Evolutionary conservation across 2,797 vertebrate species (phyloP), one percentile per base, ranked within the genome.

Genomic region (Artibeus jamaicensis): DNA sequence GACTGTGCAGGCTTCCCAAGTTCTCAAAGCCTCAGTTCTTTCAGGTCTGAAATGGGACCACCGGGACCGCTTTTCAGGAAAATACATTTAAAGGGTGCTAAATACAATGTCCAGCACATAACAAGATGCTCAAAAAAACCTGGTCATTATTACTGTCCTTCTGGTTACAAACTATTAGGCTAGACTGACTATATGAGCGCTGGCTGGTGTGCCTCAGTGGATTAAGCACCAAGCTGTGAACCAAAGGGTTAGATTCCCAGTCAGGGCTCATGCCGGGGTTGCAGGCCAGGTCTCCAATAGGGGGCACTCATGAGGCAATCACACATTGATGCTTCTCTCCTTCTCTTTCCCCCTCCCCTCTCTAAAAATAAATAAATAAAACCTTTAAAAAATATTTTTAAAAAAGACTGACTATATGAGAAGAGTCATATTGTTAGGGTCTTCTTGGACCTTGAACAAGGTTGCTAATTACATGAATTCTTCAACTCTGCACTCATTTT

Each of bases 21-120:
- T 86, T 57, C 42, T 48, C 59, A 42, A 68, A 68, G 48, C n/a
- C 5, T 89, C 42, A 59, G 18, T 79, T 84, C 32, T 24, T 14
- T 89, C 37, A 62, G 34, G 29, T 95, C 29, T 86, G 42, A 95
- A 91, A 82, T 85, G 68, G 18, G 62, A 87, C 90, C 50, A 44
- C 44, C 34, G 68, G 9, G 9, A 68, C 12, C 19, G 7, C 10
- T 65, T 57, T 59, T 65, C 2, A 74, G 53, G 50, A 73, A 92
- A 93, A 68, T 67, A 12, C 39, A 50, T 59, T n/a, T 29, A 19
- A 90, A 24, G 87, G 85, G 8, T 46, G 4, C 29, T 55, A 65
- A 79, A 42, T 39, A 62, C 18, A 67, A 39, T 76, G 11, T 6
- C 44, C 4, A 46, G 59, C 22, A 70, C 21, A 57, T 7, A 53